Conservation (phyloP, 53 echinoderm and acorn worm genomes). For the Zoroaster sp. region DNA sequence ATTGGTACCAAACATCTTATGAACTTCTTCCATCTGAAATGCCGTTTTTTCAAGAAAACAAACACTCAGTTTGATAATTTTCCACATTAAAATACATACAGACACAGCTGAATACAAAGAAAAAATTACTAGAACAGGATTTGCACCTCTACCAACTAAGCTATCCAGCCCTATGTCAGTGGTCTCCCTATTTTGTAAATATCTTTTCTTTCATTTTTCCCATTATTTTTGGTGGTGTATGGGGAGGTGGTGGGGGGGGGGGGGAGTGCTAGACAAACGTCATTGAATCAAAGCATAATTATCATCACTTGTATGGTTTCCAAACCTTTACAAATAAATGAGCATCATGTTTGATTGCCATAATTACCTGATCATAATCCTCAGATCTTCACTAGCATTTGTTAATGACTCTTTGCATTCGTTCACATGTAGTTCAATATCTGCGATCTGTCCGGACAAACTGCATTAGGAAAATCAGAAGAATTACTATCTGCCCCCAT, state of each 20-base stretch:
- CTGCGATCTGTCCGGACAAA: conserved; percentile 4
- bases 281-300: not conserved
- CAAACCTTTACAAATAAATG: not conserved
- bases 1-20: no score
- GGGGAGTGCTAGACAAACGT: no score
- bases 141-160: no score
- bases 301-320: not conserved
- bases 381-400: conserved; percentile 90
- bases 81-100: no score
- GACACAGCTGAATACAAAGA: no score
- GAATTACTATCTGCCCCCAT: not conserved
- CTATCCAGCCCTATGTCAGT: no score
- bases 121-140: no score
- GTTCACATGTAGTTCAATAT: conserved; percentile 80
- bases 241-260: no score
- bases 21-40: no score
- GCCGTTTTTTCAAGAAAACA: no score
- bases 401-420: conserved; percentile 82
- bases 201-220: not conserved
- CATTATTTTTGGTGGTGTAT: not conserved
- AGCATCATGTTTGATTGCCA: not conserved
- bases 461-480: not conserved
- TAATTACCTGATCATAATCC: conserved; percentile 94
- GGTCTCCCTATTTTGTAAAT: not conserved
- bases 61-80: no score